A percentile compares a stretch with the other conserved stretches of the same genome.
These are phyloP conservation scores for Chloropsis hardwickii DNA, from an alignment of 2,113 vertebrate genomes.

Conservation along the genomic window DNA sequence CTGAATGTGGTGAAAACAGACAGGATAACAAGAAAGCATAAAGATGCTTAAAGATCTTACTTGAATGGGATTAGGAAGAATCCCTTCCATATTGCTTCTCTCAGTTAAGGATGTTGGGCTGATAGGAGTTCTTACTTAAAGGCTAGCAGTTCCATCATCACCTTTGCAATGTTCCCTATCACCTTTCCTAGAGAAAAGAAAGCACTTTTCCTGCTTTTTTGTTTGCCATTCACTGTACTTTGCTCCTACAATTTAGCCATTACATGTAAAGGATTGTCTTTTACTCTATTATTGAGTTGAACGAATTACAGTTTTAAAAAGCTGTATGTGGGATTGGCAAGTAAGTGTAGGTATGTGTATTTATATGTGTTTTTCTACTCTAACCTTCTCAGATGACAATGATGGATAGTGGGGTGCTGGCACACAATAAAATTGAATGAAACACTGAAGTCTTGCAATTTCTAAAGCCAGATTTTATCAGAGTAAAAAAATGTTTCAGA, in stretches of 20 bases:
- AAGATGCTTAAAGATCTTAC: not conserved
- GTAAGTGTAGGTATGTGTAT: not conserved
- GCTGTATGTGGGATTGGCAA: not conserved
- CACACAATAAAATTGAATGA: not conserved
- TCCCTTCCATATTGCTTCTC: not conserved
- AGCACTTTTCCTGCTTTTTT: not conserved
- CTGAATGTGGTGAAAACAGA: not conserved
- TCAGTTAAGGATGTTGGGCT: not conserved
- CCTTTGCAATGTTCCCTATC: not conserved
- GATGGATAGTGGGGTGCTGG: not conserved
- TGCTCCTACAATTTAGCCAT: not conserved
- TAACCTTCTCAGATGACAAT: not conserved
- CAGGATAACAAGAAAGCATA: not conserved
- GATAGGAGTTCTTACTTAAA: not conserved
- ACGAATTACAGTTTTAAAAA: not conserved
- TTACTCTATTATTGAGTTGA: not conserved
- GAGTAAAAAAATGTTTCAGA: not conserved
- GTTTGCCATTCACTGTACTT: not conserved
- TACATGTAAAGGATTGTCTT: not conserved
- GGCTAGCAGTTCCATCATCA: not conserved
- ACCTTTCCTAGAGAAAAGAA: not conserved
- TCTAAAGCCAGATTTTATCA: not conserved
- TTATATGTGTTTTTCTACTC: not conserved
- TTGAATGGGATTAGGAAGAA: not conserved
- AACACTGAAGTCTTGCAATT: not conserved